phyloP scores from a whole-genome alignment of 2,113 vertebrate genomes.

The Rattus norvegicus region DNA sequence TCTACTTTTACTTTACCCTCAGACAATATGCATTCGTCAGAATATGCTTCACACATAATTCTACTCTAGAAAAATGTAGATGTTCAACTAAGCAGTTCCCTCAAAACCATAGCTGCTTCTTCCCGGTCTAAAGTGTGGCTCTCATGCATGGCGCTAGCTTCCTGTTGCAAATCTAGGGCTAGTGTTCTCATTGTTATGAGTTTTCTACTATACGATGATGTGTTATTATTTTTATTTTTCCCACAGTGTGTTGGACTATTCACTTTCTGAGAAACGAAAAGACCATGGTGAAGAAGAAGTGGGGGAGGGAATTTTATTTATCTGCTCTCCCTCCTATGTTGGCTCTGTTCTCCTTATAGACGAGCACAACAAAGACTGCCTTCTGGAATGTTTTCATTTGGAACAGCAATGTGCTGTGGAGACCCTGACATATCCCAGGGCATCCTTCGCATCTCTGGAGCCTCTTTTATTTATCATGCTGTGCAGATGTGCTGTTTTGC shows the following conservation, averaged over 20 bases:
- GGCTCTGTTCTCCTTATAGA: neutral
- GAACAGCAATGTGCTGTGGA: neutral
- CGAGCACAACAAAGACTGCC: neutral
- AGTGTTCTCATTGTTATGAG: neutral
- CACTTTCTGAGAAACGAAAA: constrained; percentile 30
- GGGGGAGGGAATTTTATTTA: neutral
- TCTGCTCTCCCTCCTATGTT: neutral
- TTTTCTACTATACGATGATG: neutral
- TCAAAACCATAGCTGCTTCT: neutral
- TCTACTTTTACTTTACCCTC: neutral
- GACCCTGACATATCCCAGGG: constrained; percentile 39
- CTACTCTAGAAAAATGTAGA: neutral
- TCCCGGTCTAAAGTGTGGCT: neutral
- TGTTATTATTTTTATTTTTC: constrained; percentile 33
- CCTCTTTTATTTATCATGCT: constrained; percentile 46
- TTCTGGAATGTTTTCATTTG: constrained; percentile 50
- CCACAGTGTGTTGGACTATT: neutral
- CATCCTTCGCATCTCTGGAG: neutral
- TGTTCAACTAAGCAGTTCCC: neutral
- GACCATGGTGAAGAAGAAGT: neutral
- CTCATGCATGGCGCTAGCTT: neutral
- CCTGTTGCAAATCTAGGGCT: neutral
- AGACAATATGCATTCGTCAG: neutral
- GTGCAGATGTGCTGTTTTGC: constrained; percentile 46
- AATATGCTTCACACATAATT: neutral